Conservation (phyloP, 2,113 vertebrate genomes). For the Misgurnus anguillicaudatus region DNA sequence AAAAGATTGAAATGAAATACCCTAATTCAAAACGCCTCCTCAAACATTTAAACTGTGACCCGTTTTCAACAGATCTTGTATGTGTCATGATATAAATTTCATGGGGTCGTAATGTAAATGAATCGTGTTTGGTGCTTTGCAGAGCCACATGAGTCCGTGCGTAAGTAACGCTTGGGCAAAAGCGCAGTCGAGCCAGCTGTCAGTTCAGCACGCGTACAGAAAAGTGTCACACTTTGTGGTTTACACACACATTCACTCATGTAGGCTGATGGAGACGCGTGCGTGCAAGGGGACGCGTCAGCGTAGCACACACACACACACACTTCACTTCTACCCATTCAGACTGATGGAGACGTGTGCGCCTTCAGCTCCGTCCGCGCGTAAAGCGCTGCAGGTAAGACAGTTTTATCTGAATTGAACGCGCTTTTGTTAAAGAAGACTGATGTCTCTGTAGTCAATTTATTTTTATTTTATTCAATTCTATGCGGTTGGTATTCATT, state of each 20-base stretch:
- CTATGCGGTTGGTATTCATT: not conserved
- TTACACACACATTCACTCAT: not conserved
- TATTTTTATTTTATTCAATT: not conserved
- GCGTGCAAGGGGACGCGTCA: not conserved
- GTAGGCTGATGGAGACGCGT: slow-evolving; percentile 8
- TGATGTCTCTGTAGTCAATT: not conserved
- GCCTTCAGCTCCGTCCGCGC: not conserved
- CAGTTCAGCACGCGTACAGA: not conserved
- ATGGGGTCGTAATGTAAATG: not conserved
- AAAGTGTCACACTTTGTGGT: not conserved
- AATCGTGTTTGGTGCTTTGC: not conserved
- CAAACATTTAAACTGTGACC: not conserved
- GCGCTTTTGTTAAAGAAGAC: not conserved
- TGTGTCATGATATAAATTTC: not conserved
- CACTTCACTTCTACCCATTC: not conserved
- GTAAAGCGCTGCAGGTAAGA: slow-evolving; percentile 19
- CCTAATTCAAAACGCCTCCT: too few relatives aligned
- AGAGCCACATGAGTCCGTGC: not conserved
- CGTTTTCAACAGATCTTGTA: not conserved
- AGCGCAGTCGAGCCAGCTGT: not conserved
- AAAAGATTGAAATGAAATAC: too few relatives aligned
- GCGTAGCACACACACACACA: not conserved
- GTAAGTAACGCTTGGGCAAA: slow-evolving; percentile 30
- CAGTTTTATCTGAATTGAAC: not conserved
- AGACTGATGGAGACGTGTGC: slow-evolving; percentile 13